Base-by-base conservation (phyloP, 2,113 vertebrate species). In the Etheostoma spectabile region DNA sequence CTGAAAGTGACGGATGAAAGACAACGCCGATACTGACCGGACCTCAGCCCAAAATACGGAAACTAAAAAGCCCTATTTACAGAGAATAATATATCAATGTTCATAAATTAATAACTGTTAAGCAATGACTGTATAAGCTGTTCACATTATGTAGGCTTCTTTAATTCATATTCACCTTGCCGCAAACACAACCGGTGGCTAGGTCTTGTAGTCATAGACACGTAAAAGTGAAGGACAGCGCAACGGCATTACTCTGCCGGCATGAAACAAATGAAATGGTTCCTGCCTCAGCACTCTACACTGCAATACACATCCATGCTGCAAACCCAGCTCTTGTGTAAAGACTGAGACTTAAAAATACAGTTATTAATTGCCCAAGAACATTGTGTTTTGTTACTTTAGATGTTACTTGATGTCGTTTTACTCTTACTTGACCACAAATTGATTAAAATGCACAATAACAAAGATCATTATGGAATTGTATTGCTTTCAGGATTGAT, bases 231-330 rank as follows among this genome's bases (percentile, higher is more conserved):
- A 88, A 77, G 89, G 60, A 86, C 80, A 24, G 93, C 85, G 83
- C 90, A 67, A 4, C 89, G 6, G 11, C 18, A 52, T 73, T 61
- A 48, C 61, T n/a, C 13, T 27, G 88, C 93, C 95, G 93, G 33
- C 19, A 21, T 46, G 87, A 93, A 95, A 94, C 92, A 48, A 48
- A 7, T 0, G n/a, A 1, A 46, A 73, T 4, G 19, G 77, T 93
- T 93, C 88, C 89, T 15, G 1, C 19, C 16, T 10, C 14, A 12
- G 22, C 12, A 13, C 15, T 18, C 19, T 8, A 74, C 24, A 12
- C 16, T 33, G 6, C 35, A 8, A 35, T 35, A 35, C 7, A 35
- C 35, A 38, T 38, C 8, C 38, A 2, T 38, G 38, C 38, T 42
- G 10, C n/a, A 45, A 60, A 59, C 12, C 7, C 7, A 18, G 22